Conservation (phyloP, 2,797 vertebrate genomes). For the Lepus townsendii region DNA sequence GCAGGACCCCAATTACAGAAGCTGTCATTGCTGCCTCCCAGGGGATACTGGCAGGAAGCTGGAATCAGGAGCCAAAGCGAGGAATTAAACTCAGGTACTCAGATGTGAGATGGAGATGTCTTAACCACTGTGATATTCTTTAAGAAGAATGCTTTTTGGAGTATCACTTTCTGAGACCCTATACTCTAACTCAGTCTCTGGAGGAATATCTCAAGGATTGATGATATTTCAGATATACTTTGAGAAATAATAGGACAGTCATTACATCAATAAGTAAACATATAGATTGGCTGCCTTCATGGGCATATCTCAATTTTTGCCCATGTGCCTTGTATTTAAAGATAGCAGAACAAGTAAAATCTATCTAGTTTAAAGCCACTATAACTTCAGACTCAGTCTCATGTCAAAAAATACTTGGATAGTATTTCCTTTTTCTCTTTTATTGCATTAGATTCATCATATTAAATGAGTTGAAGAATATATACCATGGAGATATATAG, state of each 20-base stretch:
- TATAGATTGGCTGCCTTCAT: not conserved
- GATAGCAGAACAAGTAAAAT: not conserved
- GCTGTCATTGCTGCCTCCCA: no score
- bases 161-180: not conserved
- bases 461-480: not conserved
- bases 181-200: not conserved
- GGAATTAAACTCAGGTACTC: no score
- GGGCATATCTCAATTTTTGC: not conserved
- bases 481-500: not conserved
- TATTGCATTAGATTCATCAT: slow-evolving; percentile 4
- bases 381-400: slow-evolving; percentile 25
- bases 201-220: not conserved
- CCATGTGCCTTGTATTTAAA: slow-evolving; percentile 19
- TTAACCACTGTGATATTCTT: no score
- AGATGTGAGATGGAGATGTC: no score
- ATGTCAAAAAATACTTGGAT: slow-evolving; percentile 39
- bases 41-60: no score
- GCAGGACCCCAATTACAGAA: no score
- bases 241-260: not conserved
- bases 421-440: slow-evolving; percentile 24
- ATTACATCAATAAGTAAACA: not conserved
- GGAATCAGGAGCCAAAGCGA: no score
- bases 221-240: not conserved
- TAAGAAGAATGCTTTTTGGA: not conserved
- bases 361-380: slow-evolving; percentile 23